Base-by-base conservation (phyloP, 2,797 vertebrate species). In the Picus viridis region DNA sequence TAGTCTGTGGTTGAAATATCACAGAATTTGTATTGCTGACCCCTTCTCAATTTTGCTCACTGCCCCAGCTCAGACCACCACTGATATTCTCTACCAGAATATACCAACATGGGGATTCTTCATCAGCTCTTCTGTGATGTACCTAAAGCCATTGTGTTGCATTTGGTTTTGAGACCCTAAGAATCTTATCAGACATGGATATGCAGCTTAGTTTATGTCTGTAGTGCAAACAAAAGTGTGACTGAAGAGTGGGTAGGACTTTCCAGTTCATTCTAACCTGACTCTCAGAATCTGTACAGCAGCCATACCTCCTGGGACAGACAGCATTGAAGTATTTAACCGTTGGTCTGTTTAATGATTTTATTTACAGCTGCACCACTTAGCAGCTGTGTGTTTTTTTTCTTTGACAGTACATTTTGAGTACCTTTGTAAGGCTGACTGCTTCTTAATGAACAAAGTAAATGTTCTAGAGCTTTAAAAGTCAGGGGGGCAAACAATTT, bases 331-430 rank as follows among this genome's bases (percentile, higher is more conserved):
- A 51, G 19, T 58, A 89, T 53, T 94, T 88, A 68, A 69, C 68
- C 22, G 27, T 36, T 61, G 70, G 72, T 72, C 74, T 91, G 51
- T 65, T 93, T 94, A 96, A 97, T 95, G 54, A 88, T 89, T 89
- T 94, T 15, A 71, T 68, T 94, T 96, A 94, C 85, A 94, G 30
- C 58, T 29, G 54, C 71, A 76, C 86, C 69, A 87, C 95, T 96
- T 95, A 94, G 26, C 71, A 91, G 56, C 11, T 24, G 15, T 23
- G 30, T n/a, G 34, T 34, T 4, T 22, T 65, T 65, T 65, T 78
- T 86, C 41, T 93, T 83, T 94, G 70, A 89, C 61, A 89, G 49
- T 78, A 43, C 22, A 70, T 9, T 81, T 79, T 43, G 71, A 74
- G 2, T 61, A 49, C 18, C 23, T 86, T 57, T 76, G 22, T 10